phyloP scores from a whole-genome alignment of 53 echinoderm and acorn worm species.

The Stichopus horrens region DNA sequence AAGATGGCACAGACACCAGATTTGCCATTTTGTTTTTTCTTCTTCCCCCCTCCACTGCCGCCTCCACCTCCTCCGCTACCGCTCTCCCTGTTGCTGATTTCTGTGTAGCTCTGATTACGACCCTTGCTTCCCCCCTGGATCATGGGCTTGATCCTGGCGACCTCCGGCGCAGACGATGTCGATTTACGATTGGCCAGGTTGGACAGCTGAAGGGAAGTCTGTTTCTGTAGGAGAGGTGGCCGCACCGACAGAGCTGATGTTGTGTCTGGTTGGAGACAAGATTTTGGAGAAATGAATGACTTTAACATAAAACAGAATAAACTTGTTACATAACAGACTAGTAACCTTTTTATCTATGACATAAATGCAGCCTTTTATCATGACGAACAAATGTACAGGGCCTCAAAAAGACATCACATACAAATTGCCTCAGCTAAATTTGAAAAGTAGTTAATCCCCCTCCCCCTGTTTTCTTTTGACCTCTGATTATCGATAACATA shows the following conservation, averaged over 20 bases:
- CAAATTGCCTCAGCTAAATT: too few species aligned
- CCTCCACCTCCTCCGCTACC: conserved; percentile 45
- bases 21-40: conserved; percentile 87
- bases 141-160: conserved; percentile 64
- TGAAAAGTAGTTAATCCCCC: too few species aligned
- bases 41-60: conserved; percentile 33
- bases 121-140: conserved; percentile 60
- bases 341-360: too few species aligned
- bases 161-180: conserved; percentile 42
- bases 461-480: too few species aligned
- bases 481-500: too few species aligned
- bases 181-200: conserved; percentile 74
- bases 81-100: conserved; percentile 61
- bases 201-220: conserved; percentile 83
- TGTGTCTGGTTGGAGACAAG: not conserved
- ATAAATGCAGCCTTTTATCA: too few species aligned
- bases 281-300: too few species aligned
- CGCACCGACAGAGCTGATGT: conserved; percentile 78
- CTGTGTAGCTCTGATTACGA: conserved; percentile 89
- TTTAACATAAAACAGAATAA: too few species aligned
- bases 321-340: too few species aligned
- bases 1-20: conserved; percentile 91
- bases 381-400: too few species aligned
- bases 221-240: conserved; percentile 91
- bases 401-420: too few species aligned